phyloP scores from a whole-genome alignment of 2,797 vertebrate genomes.

The Hippocampus kuda region DNA sequence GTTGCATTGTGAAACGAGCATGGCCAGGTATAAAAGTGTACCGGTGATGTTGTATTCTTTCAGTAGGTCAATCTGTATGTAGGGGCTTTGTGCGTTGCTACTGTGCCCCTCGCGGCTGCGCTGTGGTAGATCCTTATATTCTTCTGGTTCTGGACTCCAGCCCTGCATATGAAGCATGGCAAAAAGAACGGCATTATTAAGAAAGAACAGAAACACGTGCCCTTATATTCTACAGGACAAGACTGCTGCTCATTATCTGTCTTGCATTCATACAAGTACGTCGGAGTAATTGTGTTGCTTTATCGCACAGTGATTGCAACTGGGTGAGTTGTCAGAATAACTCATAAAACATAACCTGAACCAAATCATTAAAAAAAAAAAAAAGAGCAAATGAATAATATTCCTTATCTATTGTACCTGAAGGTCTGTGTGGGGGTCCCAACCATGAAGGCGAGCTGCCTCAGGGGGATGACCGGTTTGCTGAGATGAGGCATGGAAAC shows the following conservation, averaged over 20 bases:
- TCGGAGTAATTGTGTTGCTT: too few relatives aligned
- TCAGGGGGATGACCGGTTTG: constrained; percentile 56
- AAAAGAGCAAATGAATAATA: neutral
- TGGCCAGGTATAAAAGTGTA: constrained; percentile 30
- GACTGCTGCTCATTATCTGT: too few relatives aligned
- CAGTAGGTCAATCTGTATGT: constrained; percentile 75
- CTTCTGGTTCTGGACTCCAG: constrained; percentile 66
- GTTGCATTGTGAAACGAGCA: neutral
- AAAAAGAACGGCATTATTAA: neutral
- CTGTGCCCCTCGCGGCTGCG: constrained; percentile 49
- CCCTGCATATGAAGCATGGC: constrained; percentile 45
- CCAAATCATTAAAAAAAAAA: neutral
- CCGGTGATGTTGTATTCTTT: constrained; percentile 74
- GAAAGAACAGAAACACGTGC: neutral
- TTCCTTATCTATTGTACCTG: constrained; percentile 39
- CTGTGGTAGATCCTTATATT: constrained; percentile 53
- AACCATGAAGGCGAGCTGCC: constrained; percentile 51
- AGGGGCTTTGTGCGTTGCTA: constrained; percentile 40
- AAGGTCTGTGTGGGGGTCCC: constrained; percentile 43
- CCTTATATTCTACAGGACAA: too few relatives aligned
- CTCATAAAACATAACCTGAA: neutral
- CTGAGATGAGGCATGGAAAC: constrained; percentile 65
- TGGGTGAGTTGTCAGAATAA: too few relatives aligned
- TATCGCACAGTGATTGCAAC: too few relatives aligned
- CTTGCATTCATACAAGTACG: too few relatives aligned